These are phyloP conservation scores for Suillia variegata DNA, from an alignment of 2,888 invertebrate genomes.

Conservation along the genomic window DNA sequence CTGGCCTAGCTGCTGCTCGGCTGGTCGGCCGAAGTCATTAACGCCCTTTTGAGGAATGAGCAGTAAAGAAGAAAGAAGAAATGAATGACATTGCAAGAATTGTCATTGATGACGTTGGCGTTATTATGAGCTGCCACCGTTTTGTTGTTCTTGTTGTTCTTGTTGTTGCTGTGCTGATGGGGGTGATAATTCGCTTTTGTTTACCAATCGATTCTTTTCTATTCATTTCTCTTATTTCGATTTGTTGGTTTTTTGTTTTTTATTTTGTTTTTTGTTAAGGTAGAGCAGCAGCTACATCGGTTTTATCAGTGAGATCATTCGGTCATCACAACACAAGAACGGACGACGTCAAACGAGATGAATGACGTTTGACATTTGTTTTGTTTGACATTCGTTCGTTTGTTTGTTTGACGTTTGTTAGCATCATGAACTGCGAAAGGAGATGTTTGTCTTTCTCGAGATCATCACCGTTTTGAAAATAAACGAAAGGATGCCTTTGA, in stretches of 20 bases:
- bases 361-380: conserved; percentile 34
- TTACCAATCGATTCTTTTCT: background rate
- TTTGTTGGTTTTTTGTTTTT: too few relatives aligned
- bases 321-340: too few relatives aligned
- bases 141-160: conserved; percentile 16
- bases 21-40: too few relatives aligned
- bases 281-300: too few relatives aligned
- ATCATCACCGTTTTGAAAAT: background rate
- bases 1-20: too few relatives aligned
- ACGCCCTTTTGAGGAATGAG: too few relatives aligned
- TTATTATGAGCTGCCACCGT: background rate
- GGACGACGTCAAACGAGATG: background rate
- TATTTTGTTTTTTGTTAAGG: too few relatives aligned
- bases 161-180: background rate
- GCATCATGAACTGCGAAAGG: background rate
- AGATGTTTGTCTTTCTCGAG: background rate
- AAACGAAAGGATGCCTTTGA: too few relatives aligned
- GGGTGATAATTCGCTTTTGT: conserved; percentile 6
- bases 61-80: too few relatives aligned
- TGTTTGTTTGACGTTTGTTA: background rate
- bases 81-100: too few relatives aligned
- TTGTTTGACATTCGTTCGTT: background rate
- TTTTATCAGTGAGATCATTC: too few relatives aligned
- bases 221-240: background rate
- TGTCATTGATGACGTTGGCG: too few relatives aligned